Evolutionary conservation across 1,140 invertebrate genomes (phyloP).

Genomic region (Ridgeia piscesae): DNA sequence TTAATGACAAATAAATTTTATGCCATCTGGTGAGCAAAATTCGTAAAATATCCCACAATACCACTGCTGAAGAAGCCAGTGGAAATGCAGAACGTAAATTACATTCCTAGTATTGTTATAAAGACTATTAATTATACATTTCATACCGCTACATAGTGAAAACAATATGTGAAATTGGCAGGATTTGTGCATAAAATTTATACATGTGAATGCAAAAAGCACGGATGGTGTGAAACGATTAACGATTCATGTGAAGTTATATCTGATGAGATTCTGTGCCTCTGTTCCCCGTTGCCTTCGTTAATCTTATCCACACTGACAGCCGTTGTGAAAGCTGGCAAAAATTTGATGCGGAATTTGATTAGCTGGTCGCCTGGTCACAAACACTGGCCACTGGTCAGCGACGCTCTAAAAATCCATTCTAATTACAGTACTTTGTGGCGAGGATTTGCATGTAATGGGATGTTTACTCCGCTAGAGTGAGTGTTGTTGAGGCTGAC

Average conservation of each 20-base stretch:
- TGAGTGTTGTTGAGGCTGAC: background rate
- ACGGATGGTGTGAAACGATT: too few relatives aligned
- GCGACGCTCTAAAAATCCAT: background rate
- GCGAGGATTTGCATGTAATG: background rate
- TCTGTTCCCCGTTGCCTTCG: background rate
- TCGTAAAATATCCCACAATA: too few relatives aligned
- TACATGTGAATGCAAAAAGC: too few relatives aligned
- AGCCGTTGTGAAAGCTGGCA: background rate
- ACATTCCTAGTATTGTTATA: too few relatives aligned
- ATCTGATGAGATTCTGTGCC: background rate
- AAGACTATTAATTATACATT: too few relatives aligned
- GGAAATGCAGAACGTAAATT: too few relatives aligned
- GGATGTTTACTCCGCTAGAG: background rate
- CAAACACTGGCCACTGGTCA: background rate
- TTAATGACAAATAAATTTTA: too few relatives aligned
- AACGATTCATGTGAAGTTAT: background rate
- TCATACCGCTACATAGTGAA: too few relatives aligned
- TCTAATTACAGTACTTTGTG: background rate
- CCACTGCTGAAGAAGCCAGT: too few relatives aligned
- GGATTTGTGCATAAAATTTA: too few relatives aligned
- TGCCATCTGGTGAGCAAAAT: too few relatives aligned
- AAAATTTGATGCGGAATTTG: background rate
- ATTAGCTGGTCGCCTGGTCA: background rate
- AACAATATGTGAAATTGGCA: too few relatives aligned
- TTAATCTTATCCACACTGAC: background rate